phyloP scores from a whole-genome alignment of 2,113 vertebrate genomes.

The Noctilio leporinus region DNA sequence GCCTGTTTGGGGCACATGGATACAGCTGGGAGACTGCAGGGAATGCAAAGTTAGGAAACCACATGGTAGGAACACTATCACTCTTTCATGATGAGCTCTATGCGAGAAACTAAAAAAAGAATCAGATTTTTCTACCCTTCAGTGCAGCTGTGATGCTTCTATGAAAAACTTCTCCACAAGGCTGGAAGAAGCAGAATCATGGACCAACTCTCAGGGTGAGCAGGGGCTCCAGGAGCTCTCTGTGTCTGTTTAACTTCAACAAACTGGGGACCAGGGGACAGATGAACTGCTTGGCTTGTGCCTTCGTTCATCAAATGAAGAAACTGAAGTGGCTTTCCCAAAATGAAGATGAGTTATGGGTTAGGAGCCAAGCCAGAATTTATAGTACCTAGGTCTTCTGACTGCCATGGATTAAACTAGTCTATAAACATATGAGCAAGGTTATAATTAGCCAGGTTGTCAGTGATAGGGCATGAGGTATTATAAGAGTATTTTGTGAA shows the following conservation, averaged over 20 bases:
- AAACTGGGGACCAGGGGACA: not conserved
- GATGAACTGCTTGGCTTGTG: not conserved
- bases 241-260: not conserved
- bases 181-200: not conserved
- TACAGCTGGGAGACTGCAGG: slow-evolving; percentile 55
- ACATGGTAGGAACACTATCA: slow-evolving; percentile 50
- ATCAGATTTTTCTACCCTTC: slow-evolving; percentile 40
- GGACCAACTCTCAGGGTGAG: not conserved
- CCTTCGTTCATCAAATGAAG: not conserved
- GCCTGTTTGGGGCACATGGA: slow-evolving; percentile 58
- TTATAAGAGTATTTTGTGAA: not conserved
- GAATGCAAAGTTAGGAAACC: slow-evolving; percentile 48
- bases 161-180: slow-evolving; percentile 18
- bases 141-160: slow-evolving; percentile 39
- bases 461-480: not conserved
- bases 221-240: not conserved
- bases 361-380: not conserved
- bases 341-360: not conserved
- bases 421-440: not conserved
- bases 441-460: not conserved
- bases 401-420: not conserved
- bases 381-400: not conserved
- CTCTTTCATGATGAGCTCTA: slow-evolving; percentile 66
- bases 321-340: not conserved
- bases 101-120: slow-evolving; percentile 41